Conservation (phyloP, 2,797 vertebrate genomes). For the Sus cebifrons region DNA sequence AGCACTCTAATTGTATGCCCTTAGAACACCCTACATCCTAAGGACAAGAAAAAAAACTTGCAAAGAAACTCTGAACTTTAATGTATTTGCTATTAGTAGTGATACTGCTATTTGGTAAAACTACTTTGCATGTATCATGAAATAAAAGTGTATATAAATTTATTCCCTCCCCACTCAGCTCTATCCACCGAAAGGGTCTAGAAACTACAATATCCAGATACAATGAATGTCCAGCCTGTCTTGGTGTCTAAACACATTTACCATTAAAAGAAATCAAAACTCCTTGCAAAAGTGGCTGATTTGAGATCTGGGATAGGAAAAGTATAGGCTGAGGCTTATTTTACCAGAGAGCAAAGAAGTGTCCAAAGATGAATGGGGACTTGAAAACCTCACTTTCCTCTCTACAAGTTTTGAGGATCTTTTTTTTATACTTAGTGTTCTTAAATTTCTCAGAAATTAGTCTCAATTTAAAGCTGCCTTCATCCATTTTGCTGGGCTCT, state of each 20-base stretch:
- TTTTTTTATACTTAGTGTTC: not conserved
- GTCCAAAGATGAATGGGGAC: not conserved
- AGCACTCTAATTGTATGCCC: not conserved
- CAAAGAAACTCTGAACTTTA: constrained; percentile 33
- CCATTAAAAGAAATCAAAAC: not conserved
- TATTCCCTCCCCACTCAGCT: not conserved
- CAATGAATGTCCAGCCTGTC: not conserved
- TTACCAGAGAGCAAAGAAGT: not conserved
- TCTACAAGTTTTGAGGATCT: not conserved
- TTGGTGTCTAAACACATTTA: not conserved
- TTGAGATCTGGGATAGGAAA: not conserved
- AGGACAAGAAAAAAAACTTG: not conserved
- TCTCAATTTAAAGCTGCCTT: not conserved
- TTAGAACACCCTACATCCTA: not conserved
- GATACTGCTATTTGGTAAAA: not conserved
- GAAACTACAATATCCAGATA: not conserved
- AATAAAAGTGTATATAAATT: not conserved
- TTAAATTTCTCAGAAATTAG: constrained; percentile 29
- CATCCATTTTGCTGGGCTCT: not conserved
- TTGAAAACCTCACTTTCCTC: not conserved
- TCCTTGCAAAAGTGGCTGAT: not conserved
- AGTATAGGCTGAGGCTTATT: not conserved
- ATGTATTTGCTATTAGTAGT: not conserved
- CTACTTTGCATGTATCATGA: not conserved
- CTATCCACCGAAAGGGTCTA: not conserved